Conservation (phyloP, 2,888 invertebrate species). For the Lepidochrysops patricia region DNA sequence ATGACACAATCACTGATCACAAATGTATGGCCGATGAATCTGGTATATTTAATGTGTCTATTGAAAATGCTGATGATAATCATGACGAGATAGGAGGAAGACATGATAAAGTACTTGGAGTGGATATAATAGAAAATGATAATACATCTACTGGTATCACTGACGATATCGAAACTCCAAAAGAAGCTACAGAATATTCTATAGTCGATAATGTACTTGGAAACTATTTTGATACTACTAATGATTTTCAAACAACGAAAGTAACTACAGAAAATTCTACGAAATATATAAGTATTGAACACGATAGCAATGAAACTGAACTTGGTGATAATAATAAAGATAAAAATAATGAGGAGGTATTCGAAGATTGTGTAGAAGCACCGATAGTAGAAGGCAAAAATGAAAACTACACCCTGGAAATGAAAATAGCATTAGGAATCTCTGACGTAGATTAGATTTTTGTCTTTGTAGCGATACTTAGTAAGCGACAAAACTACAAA, state of each 20-base stretch:
- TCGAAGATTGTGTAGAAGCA: conserved; percentile 52
- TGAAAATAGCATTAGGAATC: conserved; percentile 38
- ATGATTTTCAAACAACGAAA: neutral
- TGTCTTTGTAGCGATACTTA: no score
- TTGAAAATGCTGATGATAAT: conserved; percentile 2
- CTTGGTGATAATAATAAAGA: conserved; percentile 15
- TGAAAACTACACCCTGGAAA: conserved; percentile 57
- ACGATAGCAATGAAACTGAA: neutral
- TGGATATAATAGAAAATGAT: neutral
- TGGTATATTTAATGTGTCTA: conserved; percentile 29
- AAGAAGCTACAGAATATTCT: neutral
- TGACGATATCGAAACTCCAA: neutral
- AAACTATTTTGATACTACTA: neutral
- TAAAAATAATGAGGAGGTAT: conserved; percentile 33
- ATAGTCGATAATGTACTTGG: no score
- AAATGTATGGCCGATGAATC: conserved; percentile 27
- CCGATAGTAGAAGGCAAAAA: conserved; percentile 26
- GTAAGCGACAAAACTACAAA: no score
- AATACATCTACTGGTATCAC: neutral
- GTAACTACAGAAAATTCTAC: neutral
- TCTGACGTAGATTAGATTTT: conserved; percentile 9
- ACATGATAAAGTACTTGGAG: neutral
- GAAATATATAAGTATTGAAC: neutral
- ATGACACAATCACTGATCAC: conserved; percentile 53
- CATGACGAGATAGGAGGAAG: conserved; percentile 3